These are phyloP conservation scores for Zaprionus ghesquierei DNA, from an alignment of 1,140 invertebrate genomes.

Conservation along the genomic window DNA sequence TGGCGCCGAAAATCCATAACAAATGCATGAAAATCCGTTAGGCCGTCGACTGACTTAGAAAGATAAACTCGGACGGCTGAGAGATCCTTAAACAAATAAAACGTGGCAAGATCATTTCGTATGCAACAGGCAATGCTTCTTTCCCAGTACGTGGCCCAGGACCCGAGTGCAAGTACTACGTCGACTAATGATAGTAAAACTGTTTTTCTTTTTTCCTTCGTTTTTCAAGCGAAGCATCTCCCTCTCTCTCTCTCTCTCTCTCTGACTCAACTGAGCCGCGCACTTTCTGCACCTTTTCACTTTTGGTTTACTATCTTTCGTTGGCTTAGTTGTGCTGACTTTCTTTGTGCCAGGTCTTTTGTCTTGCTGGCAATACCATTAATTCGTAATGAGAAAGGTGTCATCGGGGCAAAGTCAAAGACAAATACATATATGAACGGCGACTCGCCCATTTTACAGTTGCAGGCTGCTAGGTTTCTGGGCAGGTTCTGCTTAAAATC, in stretches of 20 bases:
- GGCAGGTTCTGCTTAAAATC: conserved; percentile 78
- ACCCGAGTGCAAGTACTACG: conserved; percentile 12
- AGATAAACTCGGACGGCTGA: conserved; percentile 32
- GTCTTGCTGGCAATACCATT: conserved; percentile 65
- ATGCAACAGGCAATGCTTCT: conserved; percentile 56
- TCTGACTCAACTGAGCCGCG: conserved; percentile 17
- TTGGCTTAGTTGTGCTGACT: conserved; percentile 43
- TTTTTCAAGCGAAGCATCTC: conserved; percentile 42
- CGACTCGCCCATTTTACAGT: conserved; percentile 44
- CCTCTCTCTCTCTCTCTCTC: not conserved
- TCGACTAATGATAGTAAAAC: conserved; percentile 72
- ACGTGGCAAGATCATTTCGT: conserved; percentile 55
- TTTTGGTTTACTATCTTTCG: not conserved
- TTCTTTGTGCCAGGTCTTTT: conserved; percentile 25
- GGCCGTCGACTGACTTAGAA: conserved; percentile 35
- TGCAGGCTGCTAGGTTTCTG: not conserved
- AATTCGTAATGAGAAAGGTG: conserved; percentile 82
- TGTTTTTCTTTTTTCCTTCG: conserved; percentile 54
- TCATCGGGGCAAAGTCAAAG: conserved; percentile 71
- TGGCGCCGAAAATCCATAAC: conserved; percentile 81
- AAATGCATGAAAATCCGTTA: conserved; percentile 81
- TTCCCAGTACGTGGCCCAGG: conserved; percentile 23
- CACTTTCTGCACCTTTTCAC: conserved; percentile 50
- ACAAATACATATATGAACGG: conserved; percentile 75
- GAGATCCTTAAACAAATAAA: conserved; percentile 67